phyloP scores from a whole-genome alignment of 2,113 vertebrate species.

The Hemichromis elongatus region DNA sequence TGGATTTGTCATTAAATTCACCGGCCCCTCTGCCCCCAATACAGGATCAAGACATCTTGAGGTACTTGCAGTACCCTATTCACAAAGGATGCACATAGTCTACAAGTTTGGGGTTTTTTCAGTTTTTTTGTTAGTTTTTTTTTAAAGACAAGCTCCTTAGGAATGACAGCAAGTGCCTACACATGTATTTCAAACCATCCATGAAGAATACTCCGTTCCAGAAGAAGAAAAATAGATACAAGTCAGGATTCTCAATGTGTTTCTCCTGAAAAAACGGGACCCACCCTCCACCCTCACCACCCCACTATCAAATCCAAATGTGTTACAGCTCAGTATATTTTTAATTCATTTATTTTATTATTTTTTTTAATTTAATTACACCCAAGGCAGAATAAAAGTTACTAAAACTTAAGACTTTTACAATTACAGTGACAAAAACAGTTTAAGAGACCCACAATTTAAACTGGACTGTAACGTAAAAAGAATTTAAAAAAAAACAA shows the following conservation, averaged over 20 bases:
- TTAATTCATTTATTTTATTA: conserved; percentile 71
- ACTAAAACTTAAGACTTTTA: conserved; percentile 98
- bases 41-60: conserved; percentile 61
- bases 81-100: conserved; percentile 83
- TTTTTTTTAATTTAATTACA: conserved; percentile 82
- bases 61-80: conserved; percentile 86
- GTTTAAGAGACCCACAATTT: conserved; percentile 97
- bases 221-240: conserved; percentile 91
- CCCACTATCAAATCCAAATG: conserved; percentile 46
- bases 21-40: conserved; percentile 33
- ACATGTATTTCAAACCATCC: conserved; percentile 89
- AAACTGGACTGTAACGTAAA: conserved; percentile 94
- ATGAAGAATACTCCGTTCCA: conserved; percentile 90
- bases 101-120: conserved; percentile 77
- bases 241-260: conserved; percentile 82
- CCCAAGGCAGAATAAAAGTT: conserved; percentile 97
- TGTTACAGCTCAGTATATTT: conserved; percentile 57
- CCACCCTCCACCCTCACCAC: background rate
- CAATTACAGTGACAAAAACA: conserved; percentile 98
- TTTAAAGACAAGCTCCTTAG: conserved; percentile 90
- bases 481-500: conserved; percentile 8
- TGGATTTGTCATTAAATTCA: conserved; percentile 71
- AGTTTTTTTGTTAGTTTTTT: background rate
- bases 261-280: conserved; percentile 80
- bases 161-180: conserved; percentile 95